Conservation (phyloP, 1,140 invertebrate genomes). For the Augochlora pura region DNA sequence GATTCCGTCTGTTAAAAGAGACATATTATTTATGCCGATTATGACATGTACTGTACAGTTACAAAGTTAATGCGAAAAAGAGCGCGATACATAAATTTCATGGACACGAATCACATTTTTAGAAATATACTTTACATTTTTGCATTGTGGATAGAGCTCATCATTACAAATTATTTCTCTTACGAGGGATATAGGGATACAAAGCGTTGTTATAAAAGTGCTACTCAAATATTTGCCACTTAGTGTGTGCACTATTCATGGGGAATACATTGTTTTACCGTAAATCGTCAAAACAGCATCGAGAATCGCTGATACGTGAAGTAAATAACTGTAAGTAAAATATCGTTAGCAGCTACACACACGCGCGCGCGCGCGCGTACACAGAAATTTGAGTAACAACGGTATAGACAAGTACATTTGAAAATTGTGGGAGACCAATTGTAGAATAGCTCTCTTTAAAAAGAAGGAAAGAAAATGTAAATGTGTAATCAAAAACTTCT, state of each 20-base stretch:
- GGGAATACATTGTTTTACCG: slow-evolving; percentile 51
- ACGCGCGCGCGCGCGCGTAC: too few relatives aligned
- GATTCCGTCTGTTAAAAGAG: slow-evolving; percentile 58
- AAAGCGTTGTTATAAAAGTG: slow-evolving; percentile 46
- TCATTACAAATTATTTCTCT: slow-evolving; percentile 42
- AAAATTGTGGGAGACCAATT: slow-evolving; percentile 59
- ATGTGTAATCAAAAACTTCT: slow-evolving; percentile 52
- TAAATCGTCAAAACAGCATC: slow-evolving; percentile 52
- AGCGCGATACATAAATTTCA: slow-evolving; percentile 27
- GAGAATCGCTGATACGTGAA: slow-evolving; percentile 48
- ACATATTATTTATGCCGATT: slow-evolving; percentile 45
- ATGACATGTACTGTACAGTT: slow-evolving; percentile 51
- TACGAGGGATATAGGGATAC: slow-evolving; percentile 18
- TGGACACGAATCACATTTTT: slow-evolving; percentile 37
- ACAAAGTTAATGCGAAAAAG: slow-evolving; percentile 38
- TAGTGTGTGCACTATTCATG: slow-evolving; percentile 56
- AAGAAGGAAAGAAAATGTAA: slow-evolving; percentile 35
- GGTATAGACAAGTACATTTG: slow-evolving; percentile 55
- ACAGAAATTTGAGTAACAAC: slow-evolving; percentile 45
- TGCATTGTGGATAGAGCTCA: slow-evolving; percentile 57
- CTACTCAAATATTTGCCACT: slow-evolving; percentile 55
- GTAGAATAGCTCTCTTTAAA: slow-evolving; percentile 51
- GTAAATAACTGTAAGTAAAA: slow-evolving; percentile 66
- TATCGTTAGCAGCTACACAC: slow-evolving; percentile 55
- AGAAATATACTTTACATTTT: slow-evolving; percentile 57